Percentiles rank a stretch among this genome's conserved stretches.
These are phyloP conservation scores for Axis porcinus DNA, from an alignment of 2,113 vertebrate species.

Conservation along the genomic window DNA sequence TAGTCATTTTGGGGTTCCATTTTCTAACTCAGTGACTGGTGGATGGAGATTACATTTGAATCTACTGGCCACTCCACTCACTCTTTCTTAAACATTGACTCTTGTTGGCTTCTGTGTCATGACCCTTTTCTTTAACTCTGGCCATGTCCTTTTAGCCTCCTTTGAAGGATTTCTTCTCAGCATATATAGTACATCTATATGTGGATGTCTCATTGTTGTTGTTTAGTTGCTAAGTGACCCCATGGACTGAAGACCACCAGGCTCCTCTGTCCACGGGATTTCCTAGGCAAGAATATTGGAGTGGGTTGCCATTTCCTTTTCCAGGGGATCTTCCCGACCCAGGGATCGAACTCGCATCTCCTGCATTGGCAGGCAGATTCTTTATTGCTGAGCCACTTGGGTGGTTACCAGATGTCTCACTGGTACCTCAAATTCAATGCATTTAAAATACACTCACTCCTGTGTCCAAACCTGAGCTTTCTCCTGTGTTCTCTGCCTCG, in stretches of 20 bases:
- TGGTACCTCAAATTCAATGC: not conserved
- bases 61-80: not conserved
- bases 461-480: not conserved
- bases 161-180: not conserved
- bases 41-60: not conserved
- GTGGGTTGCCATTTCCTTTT: not conserved
- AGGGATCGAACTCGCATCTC: not conserved
- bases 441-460: not conserved
- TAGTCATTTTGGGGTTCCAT: not conserved
- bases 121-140: not conserved
- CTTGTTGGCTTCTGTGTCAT: not conserved
- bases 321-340: not conserved
- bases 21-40: not conserved
- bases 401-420: not conserved
- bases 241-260: not conserved
- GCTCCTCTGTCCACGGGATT: not conserved
- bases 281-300: not conserved
- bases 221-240: not conserved
- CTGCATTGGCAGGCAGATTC: not conserved
- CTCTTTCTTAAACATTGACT: not conserved
- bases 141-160: not conserved
- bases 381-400: not conserved
- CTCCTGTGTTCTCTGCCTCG: not conserved
- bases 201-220: not conserved
- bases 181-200: not conserved